These are phyloP conservation scores for Rhegmatorhina hoffmannsi DNA, from an alignment of 2,113 vertebrate genomes.

Conservation along the genomic window DNA sequence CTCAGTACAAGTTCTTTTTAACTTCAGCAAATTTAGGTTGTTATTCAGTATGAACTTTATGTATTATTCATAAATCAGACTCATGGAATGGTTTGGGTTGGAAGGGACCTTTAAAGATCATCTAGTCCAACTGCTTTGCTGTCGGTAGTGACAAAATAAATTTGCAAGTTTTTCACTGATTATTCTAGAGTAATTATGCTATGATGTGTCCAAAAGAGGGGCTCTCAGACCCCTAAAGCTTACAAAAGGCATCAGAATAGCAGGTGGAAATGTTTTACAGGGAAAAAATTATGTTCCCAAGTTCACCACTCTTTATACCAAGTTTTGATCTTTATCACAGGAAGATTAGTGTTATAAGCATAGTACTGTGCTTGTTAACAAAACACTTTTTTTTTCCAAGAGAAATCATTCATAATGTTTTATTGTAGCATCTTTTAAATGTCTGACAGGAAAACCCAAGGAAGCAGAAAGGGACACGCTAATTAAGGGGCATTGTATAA, in stretches of 20 bases:
- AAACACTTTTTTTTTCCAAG: not conserved
- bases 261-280: not conserved
- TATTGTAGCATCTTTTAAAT: not conserved
- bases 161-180: not conserved
- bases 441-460: not conserved
- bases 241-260: not conserved
- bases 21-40: not conserved
- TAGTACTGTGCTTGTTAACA: not conserved
- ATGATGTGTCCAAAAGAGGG: not conserved
- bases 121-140: too few species aligned
- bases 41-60: not conserved
- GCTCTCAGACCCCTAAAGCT: not conserved
- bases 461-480: not conserved
- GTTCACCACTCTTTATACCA: not conserved
- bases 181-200: not conserved
- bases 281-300: not conserved
- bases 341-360: not conserved
- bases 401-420: not conserved
- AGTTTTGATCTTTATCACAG: not conserved
- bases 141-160: not conserved
- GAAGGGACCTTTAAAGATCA: not conserved
- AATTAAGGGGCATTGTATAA: not conserved
- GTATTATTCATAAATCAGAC: not conserved
- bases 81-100: not conserved
- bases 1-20: not conserved